These are phyloP conservation scores for Abramis brama DNA, from an alignment of 2,113 vertebrate genomes.

Conservation along the genomic window DNA sequence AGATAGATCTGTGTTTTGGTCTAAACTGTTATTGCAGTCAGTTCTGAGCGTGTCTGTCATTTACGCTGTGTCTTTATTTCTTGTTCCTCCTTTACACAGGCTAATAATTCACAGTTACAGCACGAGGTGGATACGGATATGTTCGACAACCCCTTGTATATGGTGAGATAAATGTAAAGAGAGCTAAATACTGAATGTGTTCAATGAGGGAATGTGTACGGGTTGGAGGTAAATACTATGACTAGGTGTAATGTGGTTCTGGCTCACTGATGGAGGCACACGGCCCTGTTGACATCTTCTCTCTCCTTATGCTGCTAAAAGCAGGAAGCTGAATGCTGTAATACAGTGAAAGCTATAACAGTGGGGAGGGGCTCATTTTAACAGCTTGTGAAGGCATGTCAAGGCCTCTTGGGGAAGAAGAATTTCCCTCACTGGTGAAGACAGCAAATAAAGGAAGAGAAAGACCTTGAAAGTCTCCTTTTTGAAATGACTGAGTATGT, in stretches of 20 bases:
- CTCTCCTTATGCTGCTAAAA: neutral
- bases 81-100: constrained; percentile 5
- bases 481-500: neutral
- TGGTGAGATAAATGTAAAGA: constrained; percentile 35
- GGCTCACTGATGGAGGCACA: neutral
- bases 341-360: constrained; percentile 13
- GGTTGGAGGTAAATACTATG: neutral
- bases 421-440: neutral
- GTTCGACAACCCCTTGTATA: constrained; percentile 27
- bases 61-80: neutral
- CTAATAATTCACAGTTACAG: constrained; percentile 3
- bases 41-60: neutral
- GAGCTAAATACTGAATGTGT: neutral
- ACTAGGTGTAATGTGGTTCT: neutral
- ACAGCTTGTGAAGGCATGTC: neutral
- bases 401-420: neutral
- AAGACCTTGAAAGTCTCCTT: constrained; percentile 10
- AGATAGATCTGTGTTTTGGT: neutral
- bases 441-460: neutral
- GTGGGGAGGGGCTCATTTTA: neutral
- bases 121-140: neutral
- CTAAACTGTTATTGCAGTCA: neutral
- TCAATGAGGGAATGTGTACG: neutral
- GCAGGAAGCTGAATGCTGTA: neutral
- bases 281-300: neutral